Evolutionary conservation across 2,797 vertebrate genomes (phyloP), one percentile per base, ranked within the genome.

Genomic region (Octomys mimax): DNA sequence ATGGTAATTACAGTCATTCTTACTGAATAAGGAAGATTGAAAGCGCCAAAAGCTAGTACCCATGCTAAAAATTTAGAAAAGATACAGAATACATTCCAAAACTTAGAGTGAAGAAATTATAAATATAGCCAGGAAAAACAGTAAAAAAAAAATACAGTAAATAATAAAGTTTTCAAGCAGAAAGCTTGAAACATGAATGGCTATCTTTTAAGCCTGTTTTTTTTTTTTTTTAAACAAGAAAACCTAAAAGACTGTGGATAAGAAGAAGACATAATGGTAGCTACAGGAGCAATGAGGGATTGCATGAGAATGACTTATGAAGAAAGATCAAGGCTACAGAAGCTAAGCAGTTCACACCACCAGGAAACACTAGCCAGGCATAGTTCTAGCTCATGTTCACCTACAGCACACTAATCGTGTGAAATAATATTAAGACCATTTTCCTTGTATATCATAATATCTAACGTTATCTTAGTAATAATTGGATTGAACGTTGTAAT

Each of bases 211-310:
- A 95, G 61, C 4, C 75, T 94, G 64, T 81, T 87, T 84, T 59
- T 84, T 78, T 62, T n/a, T n/a, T n/a, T n/a, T n/a, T n/a, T n/a
- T n/a, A 78, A 81, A 64, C 33, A 81, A 14, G 93, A 82, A 96
- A 96, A 88, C 84, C 70, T 49, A 87, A 93, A 89, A 52, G 21
- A 61, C n/a, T 71, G 57, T 80, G 83, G 66, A 92, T 87, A 66
- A 94, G 66, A 73, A 89, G 33, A 6, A 95, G 73, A 81, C 13
- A 18, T 22, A 73, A 90, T 82, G 66, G 39, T 19, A 36, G 62
- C 52, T 88, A 66, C 26, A 93, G 68, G 54, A 70, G 36, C 88
- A 94, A 61, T 95, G 89, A 90, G 90, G 70, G 52, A 90, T n/a
- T 62, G 18, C 54, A 39, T 1, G 62, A 92, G 66, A 91, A 31